These are phyloP conservation scores for Heloderma charlesbogerti DNA, from an alignment of 2,113 vertebrate genomes.

Conservation along the genomic window DNA sequence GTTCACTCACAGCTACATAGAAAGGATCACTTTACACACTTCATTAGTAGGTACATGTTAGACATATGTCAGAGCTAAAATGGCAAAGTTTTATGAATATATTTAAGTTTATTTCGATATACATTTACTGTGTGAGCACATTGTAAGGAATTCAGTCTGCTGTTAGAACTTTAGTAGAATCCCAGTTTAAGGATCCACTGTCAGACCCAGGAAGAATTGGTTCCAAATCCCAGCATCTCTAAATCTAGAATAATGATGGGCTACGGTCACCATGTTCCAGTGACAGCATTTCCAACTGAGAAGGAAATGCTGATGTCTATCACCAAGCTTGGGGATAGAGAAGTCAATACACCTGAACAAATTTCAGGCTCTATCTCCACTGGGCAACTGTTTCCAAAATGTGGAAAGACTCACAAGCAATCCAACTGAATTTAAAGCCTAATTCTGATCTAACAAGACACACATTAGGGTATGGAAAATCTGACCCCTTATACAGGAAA, in stretches of 20 bases:
- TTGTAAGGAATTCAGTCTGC: neutral
- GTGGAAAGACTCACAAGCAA: neutral
- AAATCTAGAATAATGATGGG: neutral
- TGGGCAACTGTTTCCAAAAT: neutral
- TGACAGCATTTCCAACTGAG: neutral
- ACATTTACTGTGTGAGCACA: neutral
- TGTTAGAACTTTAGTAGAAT: neutral
- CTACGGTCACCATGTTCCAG: neutral
- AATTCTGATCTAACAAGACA: neutral
- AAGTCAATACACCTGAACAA: neutral
- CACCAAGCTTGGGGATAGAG: neutral
- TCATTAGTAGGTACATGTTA: neutral
- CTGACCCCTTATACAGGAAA: neutral
- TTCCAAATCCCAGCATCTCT: neutral
- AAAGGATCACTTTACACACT: neutral
- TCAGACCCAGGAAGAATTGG: neutral
- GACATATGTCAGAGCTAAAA: neutral
- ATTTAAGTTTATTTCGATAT: neutral
- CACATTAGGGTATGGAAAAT: no score
- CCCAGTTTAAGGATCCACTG: neutral
- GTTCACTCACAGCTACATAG: neutral
- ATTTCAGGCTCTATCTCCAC: neutral
- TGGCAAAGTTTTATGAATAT: neutral
- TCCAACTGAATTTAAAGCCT: neutral
- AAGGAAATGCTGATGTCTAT: neutral